Evolutionary conservation across 2,888 invertebrate species (phyloP).

Genomic region (Spilosoma lubricipeda): DNA sequence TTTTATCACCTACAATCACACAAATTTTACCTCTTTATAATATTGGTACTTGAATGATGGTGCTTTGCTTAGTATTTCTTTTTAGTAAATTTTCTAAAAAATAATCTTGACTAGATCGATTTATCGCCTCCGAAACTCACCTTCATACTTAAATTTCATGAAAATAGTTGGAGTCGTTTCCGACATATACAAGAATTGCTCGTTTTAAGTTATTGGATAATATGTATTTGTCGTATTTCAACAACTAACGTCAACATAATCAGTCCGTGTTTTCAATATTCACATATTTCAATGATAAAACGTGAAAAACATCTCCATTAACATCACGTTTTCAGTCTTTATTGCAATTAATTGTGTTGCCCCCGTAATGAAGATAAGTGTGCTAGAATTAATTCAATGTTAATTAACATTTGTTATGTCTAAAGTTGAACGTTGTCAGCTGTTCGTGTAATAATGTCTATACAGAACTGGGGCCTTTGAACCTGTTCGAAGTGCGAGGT

Average conservation of each 20-base stretch:
- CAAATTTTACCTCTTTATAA: too few relatives aligned
- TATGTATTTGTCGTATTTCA: too few relatives aligned
- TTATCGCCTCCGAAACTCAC: too few relatives aligned
- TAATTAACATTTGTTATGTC: slow-evolving; percentile 37
- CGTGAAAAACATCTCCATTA: slow-evolving; percentile 5
- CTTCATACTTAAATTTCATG: too few relatives aligned
- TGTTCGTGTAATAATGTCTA: slow-evolving; percentile 12
- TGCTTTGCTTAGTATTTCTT: too few relatives aligned
- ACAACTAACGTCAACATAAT: not conserved
- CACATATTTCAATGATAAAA: not conserved
- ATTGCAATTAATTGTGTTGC: slow-evolving; percentile 38
- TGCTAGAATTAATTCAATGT: slow-evolving; percentile 39
- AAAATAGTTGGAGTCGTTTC: too few relatives aligned
- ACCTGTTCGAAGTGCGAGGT: not conserved
- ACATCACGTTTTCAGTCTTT: slow-evolving; percentile 30
- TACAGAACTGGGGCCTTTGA: slow-evolving; percentile 11
- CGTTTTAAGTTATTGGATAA: too few relatives aligned
- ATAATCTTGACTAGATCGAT: too few relatives aligned
- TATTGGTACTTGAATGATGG: too few relatives aligned
- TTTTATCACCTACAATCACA: too few relatives aligned
- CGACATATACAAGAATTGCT: too few relatives aligned
- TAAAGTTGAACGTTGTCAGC: slow-evolving; percentile 9
- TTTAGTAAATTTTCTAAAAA: too few relatives aligned
- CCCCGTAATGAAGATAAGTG: slow-evolving; percentile 41
- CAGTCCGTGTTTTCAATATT: not conserved